Base-by-base conservation (phyloP, 2,888 invertebrate genomes). In the Epinotia ramella region DNA sequence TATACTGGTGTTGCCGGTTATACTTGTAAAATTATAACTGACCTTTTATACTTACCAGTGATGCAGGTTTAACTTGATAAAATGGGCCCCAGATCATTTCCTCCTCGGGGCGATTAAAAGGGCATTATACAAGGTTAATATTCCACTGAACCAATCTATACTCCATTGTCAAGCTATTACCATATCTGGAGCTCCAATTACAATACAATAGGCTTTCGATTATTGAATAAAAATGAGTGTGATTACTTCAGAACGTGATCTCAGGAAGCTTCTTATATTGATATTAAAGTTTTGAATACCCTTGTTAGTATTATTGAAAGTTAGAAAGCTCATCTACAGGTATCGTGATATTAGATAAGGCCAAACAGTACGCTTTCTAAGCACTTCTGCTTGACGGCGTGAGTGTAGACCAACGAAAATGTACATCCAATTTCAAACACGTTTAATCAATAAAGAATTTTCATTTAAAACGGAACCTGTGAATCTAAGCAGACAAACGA, bases 201-300 rank as follows among this genome's bases (percentile, higher is more conserved):
- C 80, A 84, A 84, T 84, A 86, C 86, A 86, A 86, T 84, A 78
- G 81, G 24, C 65, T 60, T 59, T 63, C 80, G 80, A 79, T 74
- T 72, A 70, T 65, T 77, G 74, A 77, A 78, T 78, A 77, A 76
- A 72, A 77, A 77, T 77, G 75, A 76, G 75, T 64, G 64, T 12
- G 70, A 69, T 68, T 73, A 73, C 77, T 67, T 12, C 18, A 9
- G 68, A 18, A 44, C 59, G 20, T 46, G 57, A 57, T 44, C 46
- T 69, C 44, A 11, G 20, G 56, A 64, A 46, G 59, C 16, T 28
- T 67, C 13, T 67, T 4, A 40, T n/a, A 13, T 67, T 12, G 56
- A 16, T 28, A 20, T 46, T 65, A 13, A 53, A 6, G 49, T 16
- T 49, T 5, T 16, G 40, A 49, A 49, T 49, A 49, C 3, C 49